Percentiles rank a stretch among this genome's conserved stretches.
These are phyloP conservation scores for Pluvianellus socialis DNA, from an alignment of 2,113 vertebrate species.

Conservation along the genomic window DNA sequence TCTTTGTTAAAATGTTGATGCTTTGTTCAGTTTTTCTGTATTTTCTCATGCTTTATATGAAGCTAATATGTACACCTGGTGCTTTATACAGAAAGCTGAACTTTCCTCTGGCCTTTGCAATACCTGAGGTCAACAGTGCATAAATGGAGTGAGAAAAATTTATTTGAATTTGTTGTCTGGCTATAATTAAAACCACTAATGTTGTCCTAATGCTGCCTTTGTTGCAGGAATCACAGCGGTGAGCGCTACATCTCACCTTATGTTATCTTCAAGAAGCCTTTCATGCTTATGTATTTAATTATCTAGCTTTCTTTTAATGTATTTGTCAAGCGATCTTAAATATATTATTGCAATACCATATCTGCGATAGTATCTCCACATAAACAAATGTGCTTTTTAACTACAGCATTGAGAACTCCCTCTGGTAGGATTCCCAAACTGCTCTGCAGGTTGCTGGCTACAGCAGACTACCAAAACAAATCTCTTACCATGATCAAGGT, in stretches of 20 bases:
- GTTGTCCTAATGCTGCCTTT: constrained; percentile 39
- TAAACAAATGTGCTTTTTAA: constrained; percentile 73
- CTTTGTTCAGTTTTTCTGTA: neutral
- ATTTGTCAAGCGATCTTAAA: constrained; percentile 46
- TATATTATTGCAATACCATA: constrained; percentile 57
- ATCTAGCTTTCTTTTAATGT: constrained; percentile 38
- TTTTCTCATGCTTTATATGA: neutral
- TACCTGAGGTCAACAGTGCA: neutral
- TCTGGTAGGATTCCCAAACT: constrained; percentile 82
- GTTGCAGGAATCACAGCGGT: constrained; percentile 11
- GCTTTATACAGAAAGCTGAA: neutral
- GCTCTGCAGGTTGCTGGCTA: constrained; percentile 87
- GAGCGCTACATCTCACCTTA: constrained; percentile 22
- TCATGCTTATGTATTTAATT: constrained; percentile 46
- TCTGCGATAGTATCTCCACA: constrained; percentile 52
- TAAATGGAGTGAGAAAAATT: neutral
- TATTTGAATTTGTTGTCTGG: constrained; percentile 32
- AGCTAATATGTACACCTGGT: neutral
- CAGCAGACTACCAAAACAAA: constrained; percentile 88
- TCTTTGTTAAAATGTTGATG: neutral
- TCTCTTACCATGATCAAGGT: constrained; percentile 85
- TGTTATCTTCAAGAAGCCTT: constrained; percentile 45
- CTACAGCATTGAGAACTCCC: constrained; percentile 73
- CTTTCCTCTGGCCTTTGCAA: neutral
- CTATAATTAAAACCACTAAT: constrained; percentile 32